Evolutionary conservation across 2,888 invertebrate species (phyloP), one percentile per base, ranked within the genome.

Genomic region (Prenolepis imparis): DNA sequence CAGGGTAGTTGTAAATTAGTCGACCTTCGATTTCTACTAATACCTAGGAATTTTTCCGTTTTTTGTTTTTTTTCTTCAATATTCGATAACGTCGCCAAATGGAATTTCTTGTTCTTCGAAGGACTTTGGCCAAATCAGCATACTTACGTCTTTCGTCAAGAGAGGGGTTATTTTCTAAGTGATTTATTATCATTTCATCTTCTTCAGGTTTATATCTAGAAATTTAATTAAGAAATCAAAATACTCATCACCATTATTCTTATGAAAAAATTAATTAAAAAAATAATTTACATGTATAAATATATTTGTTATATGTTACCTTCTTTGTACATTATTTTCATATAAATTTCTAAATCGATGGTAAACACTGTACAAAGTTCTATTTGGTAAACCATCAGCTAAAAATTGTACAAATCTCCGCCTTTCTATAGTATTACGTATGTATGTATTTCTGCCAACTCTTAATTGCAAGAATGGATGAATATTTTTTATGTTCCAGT

Each of bases 341-440:
- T 88, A 91, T 15, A 94, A 78, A 74, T 87, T 90, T 85, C 88
- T 91, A 84, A 94, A 94, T 88, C 94, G 91, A 24, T 93, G 90
- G 83, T 93, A 93, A 64, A 94, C 92, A 78, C 94, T 94, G 66
- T 93, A 93, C n/a, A 94, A 84, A 18, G 91, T 92, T 85, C 94
- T 89, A 36, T 92, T 61, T 39, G 91, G 90, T 55, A 94, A 87
- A 4, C 91, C 92, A 84, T 92, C 84, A 0, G 94, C 94, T 84
- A 94, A 84, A 86, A 93, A 94, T 70, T 93, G 94, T 12, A 93
- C 92, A 87, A 94, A 94, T 67, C 88, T 93, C 21, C 83, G 88
- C 82, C 94, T 90, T 52, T 94, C 88, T 0, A 11, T 64, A 36
- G 83, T 72, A 48, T 78, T 88, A 21, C 88, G 81, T 9, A 92